phyloP scores from a whole-genome alignment of 1,140 invertebrate species.

The Drosophila orena region DNA sequence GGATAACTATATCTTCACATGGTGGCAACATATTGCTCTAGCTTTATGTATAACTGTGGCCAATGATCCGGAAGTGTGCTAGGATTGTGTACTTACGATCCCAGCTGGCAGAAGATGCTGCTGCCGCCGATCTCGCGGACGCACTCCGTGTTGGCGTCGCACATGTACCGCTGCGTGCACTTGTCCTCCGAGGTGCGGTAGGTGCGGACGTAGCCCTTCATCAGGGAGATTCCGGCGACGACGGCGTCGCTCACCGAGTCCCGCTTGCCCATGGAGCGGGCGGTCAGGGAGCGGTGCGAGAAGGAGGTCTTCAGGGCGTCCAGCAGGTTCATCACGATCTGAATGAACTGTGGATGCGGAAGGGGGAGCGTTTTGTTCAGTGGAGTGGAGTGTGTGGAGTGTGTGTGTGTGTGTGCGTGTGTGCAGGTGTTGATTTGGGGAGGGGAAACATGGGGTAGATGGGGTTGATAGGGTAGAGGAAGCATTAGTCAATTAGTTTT shows the following conservation, averaged over 20 bases:
- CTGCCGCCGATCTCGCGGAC: constrained; percentile 92
- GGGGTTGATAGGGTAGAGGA: constrained; percentile 31
- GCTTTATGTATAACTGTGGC: no score
- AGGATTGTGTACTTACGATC: constrained; percentile 97
- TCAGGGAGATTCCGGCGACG: constrained; percentile 92
- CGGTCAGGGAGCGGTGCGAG: constrained; percentile 93
- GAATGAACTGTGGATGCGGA: constrained; percentile 92
- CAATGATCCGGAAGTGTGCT: no score
- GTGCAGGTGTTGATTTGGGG: constrained; percentile 26
- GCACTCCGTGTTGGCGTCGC: constrained; percentile 95
- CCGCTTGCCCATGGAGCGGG: constrained; percentile 92
- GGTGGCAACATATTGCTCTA: no score
- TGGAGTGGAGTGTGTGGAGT: constrained; percentile 38
- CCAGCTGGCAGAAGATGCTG: constrained; percentile 95
- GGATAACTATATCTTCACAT: no score
- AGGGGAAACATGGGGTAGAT: not conserved
- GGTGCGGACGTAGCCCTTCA: constrained; percentile 94
- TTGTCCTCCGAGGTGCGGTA: constrained; percentile 92
- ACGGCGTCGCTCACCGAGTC: constrained; percentile 94
- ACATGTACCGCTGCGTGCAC: constrained; percentile 93
- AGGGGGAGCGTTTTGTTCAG: constrained; percentile 62
- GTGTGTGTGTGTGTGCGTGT: constrained; percentile 26
- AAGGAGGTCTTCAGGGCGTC: constrained; percentile 96
- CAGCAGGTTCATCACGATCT: constrained; percentile 94
- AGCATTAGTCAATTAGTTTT: constrained; percentile 78